Base-by-base conservation (phyloP, 2,888 invertebrate species). In the Nymphalis polychloros region DNA sequence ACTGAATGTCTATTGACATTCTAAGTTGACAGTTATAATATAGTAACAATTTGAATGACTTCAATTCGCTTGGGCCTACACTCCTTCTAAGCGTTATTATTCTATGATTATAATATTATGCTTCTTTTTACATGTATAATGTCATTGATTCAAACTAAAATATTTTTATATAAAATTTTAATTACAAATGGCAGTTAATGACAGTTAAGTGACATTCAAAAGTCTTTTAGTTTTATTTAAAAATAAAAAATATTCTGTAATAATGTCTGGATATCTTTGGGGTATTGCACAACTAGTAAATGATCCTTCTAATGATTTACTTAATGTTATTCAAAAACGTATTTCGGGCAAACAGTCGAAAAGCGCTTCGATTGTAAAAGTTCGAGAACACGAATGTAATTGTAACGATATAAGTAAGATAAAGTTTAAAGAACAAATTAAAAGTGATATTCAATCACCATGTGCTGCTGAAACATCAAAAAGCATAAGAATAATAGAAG, bases 261-360 rank as follows among this genome's bases (percentile, higher is more conserved):
- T 49, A 23, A 89, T 88, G 88, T 73, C 84, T 52, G 77, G 75
- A 60, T 79, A 86, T 73, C 75, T 89, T 50, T 86, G 85, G 86
- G 80, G 84, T 63, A 76, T 90, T 49, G 83, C 82, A 20, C 83
- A 88, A 70, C 77, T 89, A n/a, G 77, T 84, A 16, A 85, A 82
- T 67, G 84, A 89, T 73, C 88, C 90, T 46, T 85, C 89, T 1
- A 75, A 81, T 19, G 81, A 85, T 48, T 53, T 89, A 48, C 73
- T 86, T 60, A 78, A 78, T 68, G 80, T 81, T 49, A 67, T 88
- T 63, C 79, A 77, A 47, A 76, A 77, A 19, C 78, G 78, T 59
- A 67, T 85, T 59, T 79, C 77, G 8, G 10, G 60, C 73, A 68
- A 67, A 73, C 65, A 46, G 35, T 73, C 8, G 59, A 70, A 53